phyloP scores from a whole-genome alignment of 2,113 vertebrate genomes.

The Oncorhynchus masou region DNA sequence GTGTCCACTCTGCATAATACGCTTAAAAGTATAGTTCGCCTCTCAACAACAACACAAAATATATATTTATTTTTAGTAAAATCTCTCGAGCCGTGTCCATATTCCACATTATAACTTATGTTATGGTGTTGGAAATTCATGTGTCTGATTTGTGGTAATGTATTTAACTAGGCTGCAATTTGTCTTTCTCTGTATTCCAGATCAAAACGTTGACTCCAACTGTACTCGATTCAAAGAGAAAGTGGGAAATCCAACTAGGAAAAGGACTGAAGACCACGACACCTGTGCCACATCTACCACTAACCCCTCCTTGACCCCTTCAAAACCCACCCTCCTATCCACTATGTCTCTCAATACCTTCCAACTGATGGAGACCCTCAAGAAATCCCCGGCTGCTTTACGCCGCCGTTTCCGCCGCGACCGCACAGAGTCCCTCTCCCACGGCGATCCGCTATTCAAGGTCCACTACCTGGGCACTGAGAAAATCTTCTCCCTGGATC shows the following conservation, averaged over 20 bases:
- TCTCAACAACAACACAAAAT: too few species aligned
- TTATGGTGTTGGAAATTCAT: not conserved
- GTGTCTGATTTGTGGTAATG: not conserved
- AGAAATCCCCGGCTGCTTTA: conserved; percentile 75
- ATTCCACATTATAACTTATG: not conserved
- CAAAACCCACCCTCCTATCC: not conserved
- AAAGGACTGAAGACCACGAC: conserved; percentile 28
- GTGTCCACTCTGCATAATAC: not conserved
- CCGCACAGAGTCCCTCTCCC: conserved; percentile 74
- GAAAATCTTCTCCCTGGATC: conserved; percentile 78
- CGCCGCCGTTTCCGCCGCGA: conserved; percentile 73
- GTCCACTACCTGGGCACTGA: conserved; percentile 78
- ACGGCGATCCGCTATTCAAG: conserved; percentile 79
- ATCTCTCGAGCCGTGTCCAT: too few species aligned
- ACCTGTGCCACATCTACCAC: conserved; percentile 1
- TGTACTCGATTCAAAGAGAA: conserved; percentile 26
- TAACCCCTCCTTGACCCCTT: not conserved
- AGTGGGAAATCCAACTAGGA: conserved; percentile 15
- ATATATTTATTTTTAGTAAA: too few species aligned
- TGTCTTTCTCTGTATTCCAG: conserved; percentile 36
- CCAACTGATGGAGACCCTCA: conserved; percentile 77
- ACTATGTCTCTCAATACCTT: conserved; percentile 72
- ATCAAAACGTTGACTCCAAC: conserved; percentile 53
- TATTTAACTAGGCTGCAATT: conserved; percentile 10
- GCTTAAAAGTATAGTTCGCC: too few species aligned